Conservation (phyloP, 2,113 vertebrate species). For the Centropus bengalensis region DNA sequence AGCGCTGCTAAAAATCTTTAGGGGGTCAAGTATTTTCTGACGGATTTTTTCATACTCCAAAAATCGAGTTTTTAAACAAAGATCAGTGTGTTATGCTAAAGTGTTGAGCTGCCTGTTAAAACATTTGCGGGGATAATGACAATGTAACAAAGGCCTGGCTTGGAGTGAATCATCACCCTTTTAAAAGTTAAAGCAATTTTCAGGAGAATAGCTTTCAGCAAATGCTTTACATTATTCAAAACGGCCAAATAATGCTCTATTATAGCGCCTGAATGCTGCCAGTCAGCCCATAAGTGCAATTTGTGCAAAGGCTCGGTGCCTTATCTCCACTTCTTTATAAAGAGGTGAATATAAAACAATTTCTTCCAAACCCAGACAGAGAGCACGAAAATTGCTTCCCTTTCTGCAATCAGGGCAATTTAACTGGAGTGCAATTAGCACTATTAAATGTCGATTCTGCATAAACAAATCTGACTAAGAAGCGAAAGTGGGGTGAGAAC, state of each 20-base stretch:
- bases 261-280: slow-evolving; percentile 96
- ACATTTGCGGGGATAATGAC: slow-evolving; percentile 91
- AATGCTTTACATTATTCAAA: slow-evolving; percentile 98
- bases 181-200: slow-evolving; percentile 99
- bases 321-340: slow-evolving; percentile 94
- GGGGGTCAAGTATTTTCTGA: slow-evolving; percentile 72
- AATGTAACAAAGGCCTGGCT: slow-evolving; percentile 93
- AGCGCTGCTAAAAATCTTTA: slow-evolving; percentile 34
- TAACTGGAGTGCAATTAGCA: slow-evolving; percentile 96
- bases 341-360: slow-evolving; percentile 98
- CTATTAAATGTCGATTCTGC: slow-evolving; percentile 95
- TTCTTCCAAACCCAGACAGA: slow-evolving; percentile 93
- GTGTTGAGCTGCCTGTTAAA: slow-evolving; percentile 91
- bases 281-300: slow-evolving; percentile 96
- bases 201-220: slow-evolving; percentile 92
- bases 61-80: slow-evolving; percentile 85
- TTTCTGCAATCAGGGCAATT: slow-evolving; percentile 99
- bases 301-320: slow-evolving; percentile 92
- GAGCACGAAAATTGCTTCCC: slow-evolving; percentile 94
- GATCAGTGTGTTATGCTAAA: slow-evolving; percentile 86
- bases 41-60: slow-evolving; percentile 72
- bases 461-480: slow-evolving; percentile 95
- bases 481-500: slow-evolving; percentile 85
- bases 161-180: slow-evolving; percentile 92
- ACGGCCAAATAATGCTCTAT: slow-evolving; percentile 98